These are phyloP conservation scores for Montipora sp. DNA, from an alignment of 64 coral and sea anemone species.

Conservation along the genomic window DNA sequence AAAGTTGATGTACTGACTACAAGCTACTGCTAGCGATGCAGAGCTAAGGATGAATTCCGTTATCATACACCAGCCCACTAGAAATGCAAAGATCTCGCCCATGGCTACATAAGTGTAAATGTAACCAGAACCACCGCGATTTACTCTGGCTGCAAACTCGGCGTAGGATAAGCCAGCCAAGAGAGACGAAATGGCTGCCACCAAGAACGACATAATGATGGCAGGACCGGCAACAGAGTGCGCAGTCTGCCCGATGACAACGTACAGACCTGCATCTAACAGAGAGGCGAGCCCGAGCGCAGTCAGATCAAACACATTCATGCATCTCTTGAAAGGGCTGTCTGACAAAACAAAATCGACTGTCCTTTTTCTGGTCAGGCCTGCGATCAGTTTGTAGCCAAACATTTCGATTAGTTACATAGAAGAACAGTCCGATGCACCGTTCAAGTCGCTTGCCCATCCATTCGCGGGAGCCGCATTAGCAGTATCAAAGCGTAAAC, in stretches of 20 bases:
- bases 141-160: slow-evolving; percentile 79
- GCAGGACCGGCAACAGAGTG: slow-evolving; percentile 72
- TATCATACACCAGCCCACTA: slow-evolving; percentile 79
- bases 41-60: slow-evolving; percentile 26
- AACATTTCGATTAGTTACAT: neutral
- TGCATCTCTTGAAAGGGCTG: slow-evolving; percentile 51
- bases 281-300: slow-evolving; percentile 72
- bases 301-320: slow-evolving; percentile 85
- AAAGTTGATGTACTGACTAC: slow-evolving; percentile 78
- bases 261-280: slow-evolving; percentile 77
- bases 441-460: neutral
- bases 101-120: slow-evolving; percentile 74
- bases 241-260: slow-evolving; percentile 76
- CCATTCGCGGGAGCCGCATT: neutral
- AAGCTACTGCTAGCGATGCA: slow-evolving; percentile 67
- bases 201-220: slow-evolving; percentile 69
- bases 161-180: slow-evolving; percentile 72
- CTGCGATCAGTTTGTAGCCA: slow-evolving; percentile 18
- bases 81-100: slow-evolving; percentile 75
- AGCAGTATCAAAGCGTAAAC: neutral
- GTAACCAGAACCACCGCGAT: slow-evolving; percentile 65
- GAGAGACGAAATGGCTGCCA: slow-evolving; percentile 70
- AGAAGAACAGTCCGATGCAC: too few relatives aligned
- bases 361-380: slow-evolving; percentile 43
- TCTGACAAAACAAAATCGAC: slow-evolving; percentile 8